phyloP scores from a whole-genome alignment of 1,140 invertebrate species.

The Lasioglossum albipes region DNA sequence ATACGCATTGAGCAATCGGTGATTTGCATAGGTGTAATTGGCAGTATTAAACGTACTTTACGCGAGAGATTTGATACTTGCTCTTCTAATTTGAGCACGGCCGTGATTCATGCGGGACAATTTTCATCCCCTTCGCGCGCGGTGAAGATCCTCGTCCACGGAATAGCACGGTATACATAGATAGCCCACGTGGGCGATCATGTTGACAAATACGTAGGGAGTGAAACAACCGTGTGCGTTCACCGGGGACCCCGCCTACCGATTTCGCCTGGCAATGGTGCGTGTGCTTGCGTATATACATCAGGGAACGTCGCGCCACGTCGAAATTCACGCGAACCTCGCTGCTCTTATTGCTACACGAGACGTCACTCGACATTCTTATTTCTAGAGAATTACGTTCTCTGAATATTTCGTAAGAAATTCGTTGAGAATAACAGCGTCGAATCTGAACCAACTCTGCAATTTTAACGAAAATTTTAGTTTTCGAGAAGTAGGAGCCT shows the following conservation, averaged over 20 bases:
- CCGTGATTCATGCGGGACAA: background rate
- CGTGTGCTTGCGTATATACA: slow-evolving; percentile 58
- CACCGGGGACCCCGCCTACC: slow-evolving; percentile 62
- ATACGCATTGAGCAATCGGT: too few species aligned
- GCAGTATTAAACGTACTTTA: too few species aligned
- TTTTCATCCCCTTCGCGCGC: background rate
- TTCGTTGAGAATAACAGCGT: too few species aligned
- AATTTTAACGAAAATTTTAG: too few species aligned
- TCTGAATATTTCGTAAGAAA: too few species aligned
- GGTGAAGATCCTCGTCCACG: background rate
- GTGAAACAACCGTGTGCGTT: slow-evolving; percentile 58
- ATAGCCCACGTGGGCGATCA: slow-evolving; percentile 56
- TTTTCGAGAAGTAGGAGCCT: too few species aligned
- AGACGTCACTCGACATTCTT: background rate
- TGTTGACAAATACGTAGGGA: slow-evolving; percentile 64
- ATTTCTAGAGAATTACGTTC: too few species aligned
- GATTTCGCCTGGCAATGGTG: slow-evolving; percentile 60
- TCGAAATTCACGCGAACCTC: slow-evolving; percentile 40
- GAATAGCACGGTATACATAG: background rate
- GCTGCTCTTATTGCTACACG: background rate
- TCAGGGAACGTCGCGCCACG: slow-evolving; percentile 41
- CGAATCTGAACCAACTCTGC: too few species aligned
- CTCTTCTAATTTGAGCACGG: background rate
- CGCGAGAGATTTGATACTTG: background rate
- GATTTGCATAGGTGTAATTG: too few species aligned